phyloP scores from a whole-genome alignment of 1,140 invertebrate genomes.

The Trinorchestia longiramus region DNA sequence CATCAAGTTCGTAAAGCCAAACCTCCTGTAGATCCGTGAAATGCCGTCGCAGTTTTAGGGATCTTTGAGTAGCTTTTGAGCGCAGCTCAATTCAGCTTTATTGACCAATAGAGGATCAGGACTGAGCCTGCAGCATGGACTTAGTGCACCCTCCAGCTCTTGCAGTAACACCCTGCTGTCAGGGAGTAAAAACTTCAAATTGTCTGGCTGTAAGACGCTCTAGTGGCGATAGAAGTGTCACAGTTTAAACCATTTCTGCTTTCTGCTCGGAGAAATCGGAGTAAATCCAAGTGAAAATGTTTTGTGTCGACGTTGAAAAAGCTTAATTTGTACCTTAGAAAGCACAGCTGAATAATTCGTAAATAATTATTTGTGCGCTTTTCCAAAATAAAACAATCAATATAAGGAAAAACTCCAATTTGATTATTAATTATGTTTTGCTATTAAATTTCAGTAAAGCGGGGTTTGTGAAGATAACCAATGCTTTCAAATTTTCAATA shows the following conservation, averaged over 20 bases:
- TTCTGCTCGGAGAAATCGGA: not conserved
- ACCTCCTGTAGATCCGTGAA: not conserved
- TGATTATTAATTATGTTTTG: too few relatives aligned
- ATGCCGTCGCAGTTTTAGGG: not conserved
- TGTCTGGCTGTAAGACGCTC: not conserved
- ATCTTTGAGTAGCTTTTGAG: not conserved
- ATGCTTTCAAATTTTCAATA: too few relatives aligned
- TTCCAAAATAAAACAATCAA: not conserved
- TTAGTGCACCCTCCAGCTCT: not conserved
- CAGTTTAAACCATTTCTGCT: not conserved
- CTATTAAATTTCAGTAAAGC: too few relatives aligned
- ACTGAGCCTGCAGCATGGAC: not conserved
- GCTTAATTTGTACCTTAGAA: not conserved
- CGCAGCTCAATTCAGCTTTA: not conserved
- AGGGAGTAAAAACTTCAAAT: not conserved
- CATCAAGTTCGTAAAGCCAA: not conserved
- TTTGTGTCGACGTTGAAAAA: not conserved
- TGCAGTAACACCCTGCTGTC: not conserved
- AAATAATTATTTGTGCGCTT: not conserved
- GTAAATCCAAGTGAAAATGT: not conserved
- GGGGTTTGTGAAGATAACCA: too few relatives aligned
- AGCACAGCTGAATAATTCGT: not conserved
- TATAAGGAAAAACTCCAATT: not conserved
- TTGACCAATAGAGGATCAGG: not conserved
- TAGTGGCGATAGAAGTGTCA: not conserved